These are phyloP conservation scores for Lutraria rhynchaena DNA, from an alignment of 1,140 invertebrate genomes.

Conservation along the genomic window DNA sequence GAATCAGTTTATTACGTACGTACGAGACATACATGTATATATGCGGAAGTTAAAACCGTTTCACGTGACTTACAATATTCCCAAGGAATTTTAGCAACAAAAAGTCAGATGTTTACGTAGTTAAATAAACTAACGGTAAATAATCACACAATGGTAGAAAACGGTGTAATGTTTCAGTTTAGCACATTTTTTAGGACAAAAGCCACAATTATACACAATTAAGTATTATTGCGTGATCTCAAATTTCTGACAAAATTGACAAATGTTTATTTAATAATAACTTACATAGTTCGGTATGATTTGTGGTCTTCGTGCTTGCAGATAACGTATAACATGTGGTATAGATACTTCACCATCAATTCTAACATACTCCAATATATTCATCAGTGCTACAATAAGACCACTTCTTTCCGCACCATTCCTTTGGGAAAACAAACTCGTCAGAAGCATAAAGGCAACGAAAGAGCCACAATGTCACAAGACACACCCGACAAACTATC, in stretches of 20 bases:
- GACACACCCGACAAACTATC: too few relatives aligned
- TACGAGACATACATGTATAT: too few relatives aligned
- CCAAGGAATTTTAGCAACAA: too few relatives aligned
- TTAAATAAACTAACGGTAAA: background rate
- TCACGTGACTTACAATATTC: too few relatives aligned
- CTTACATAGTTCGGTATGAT: slow-evolving; percentile 51
- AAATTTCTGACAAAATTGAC: background rate
- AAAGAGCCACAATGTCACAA: too few relatives aligned
- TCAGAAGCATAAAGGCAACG: too few relatives aligned
- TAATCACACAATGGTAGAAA: background rate
- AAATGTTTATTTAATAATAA: background rate
- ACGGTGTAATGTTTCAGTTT: background rate
- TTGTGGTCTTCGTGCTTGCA: slow-evolving; percentile 28
- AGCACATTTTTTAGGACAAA: background rate
- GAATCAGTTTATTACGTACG: too few relatives aligned
- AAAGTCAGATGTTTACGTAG: background rate
- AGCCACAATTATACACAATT: too few relatives aligned
- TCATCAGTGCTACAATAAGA: slow-evolving; percentile 16
- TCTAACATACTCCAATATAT: background rate
- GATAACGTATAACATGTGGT: slow-evolving; percentile 3
- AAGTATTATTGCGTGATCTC: too few relatives aligned
- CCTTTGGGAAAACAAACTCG: too few relatives aligned
- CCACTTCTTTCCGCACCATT: slow-evolving; percentile 41
- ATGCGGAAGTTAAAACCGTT: too few relatives aligned
- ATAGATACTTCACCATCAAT: slow-evolving; percentile 21